Conservation (phyloP, 2,797 vertebrate genomes). For the Paramormyrops hopkinsi region DNA sequence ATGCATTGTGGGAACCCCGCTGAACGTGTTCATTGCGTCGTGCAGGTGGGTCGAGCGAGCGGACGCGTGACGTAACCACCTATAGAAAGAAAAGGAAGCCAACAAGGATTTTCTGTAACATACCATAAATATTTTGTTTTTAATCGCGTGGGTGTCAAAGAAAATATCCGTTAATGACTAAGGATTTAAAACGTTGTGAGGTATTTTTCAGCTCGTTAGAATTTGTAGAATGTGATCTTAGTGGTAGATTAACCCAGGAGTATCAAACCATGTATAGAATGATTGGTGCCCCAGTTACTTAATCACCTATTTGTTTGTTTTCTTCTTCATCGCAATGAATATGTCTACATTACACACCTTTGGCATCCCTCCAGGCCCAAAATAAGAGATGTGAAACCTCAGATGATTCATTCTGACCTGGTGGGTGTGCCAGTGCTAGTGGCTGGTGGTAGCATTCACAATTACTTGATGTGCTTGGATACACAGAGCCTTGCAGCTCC, state of each 20-base stretch:
- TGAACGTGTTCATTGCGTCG: slow-evolving; percentile 8
- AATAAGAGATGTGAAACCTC: background rate
- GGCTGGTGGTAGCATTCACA: background rate
- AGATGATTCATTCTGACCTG: background rate
- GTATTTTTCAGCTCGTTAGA: background rate
- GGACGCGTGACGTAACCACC: background rate
- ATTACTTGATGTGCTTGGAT: background rate
- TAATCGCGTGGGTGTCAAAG: background rate
- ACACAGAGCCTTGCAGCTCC: background rate
- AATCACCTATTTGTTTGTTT: background rate
- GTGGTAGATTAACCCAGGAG: background rate
- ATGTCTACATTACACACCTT: background rate
- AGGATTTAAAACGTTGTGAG: background rate
- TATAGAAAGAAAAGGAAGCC: background rate
- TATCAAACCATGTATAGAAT: background rate
- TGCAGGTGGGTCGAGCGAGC: background rate
- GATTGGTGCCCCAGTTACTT: background rate
- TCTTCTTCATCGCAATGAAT: background rate
- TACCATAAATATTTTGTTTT: background rate
- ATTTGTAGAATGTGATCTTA: background rate
- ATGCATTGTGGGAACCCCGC: slow-evolving; percentile 13
- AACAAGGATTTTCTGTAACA: background rate
- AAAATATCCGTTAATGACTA: background rate
- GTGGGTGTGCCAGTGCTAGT: background rate
- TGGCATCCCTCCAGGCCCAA: background rate